Base-by-base conservation (phyloP, 2,888 invertebrate species). In the Drepana falcataria region DNA sequence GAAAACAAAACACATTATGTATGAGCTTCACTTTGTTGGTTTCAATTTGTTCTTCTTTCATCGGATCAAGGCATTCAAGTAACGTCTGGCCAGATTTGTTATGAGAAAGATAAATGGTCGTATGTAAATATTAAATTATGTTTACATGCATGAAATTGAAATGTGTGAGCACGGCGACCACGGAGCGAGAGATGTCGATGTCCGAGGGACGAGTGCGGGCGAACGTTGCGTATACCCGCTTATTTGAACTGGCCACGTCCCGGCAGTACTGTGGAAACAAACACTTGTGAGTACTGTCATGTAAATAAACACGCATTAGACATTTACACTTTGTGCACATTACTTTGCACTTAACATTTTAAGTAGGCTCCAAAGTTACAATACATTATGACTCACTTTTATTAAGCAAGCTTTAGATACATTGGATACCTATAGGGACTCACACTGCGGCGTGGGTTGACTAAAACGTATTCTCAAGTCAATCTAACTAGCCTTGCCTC, bases 121-220 rank as follows among this genome's bases (percentile, higher is more conserved):
- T 57, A 55, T 59, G 57, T 55, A 57, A 59, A 59, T 61, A 66
- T 63, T 52, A 59, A 63, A 61, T 58, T 75, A 73, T 81, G 75
- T 81, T 93, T 91, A 96, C 96, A 92, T 96, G 95, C 65, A 95
- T 96, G 97, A 98, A 98, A 80, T 96, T 95, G 88, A 96, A 98
- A 57, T 95, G 94, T 64, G 94, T 92, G 59, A 98, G 91, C 51
- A 97, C 94, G 3, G 97, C 95, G 55, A 96, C 96, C 4, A 98
- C 96, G 2, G 97, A 97, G 81, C 97, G 96, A 4, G 97, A 97
- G 64, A 98, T 97, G 87, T 98, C 97, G 54, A 96, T 97, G 81
- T 97, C 97, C 0, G 98, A 98, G 0, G 98, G 98, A 48, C 96
- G 93, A 0, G 98, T 98, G 64, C 98, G 92, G 0, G 96, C 97